Evolutionary conservation across 53 echinoderm and acorn worm species (phyloP).

Genomic region (Arbacia lixula): DNA sequence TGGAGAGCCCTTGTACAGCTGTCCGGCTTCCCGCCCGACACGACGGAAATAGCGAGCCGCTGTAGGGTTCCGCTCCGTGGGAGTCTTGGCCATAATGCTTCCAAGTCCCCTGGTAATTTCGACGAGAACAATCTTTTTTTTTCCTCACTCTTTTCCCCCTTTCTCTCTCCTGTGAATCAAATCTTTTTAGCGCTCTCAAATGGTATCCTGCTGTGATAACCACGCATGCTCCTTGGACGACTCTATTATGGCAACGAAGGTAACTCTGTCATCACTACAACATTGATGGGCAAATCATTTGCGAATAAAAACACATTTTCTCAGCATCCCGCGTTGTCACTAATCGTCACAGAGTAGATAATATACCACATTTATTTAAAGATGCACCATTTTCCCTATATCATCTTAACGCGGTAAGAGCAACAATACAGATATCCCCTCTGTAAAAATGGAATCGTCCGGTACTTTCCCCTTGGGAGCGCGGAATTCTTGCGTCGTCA

Average conservation of each 20-base stretch:
- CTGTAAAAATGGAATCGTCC: slow-evolving; percentile 19
- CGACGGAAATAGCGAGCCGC: slow-evolving; percentile 59
- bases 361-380: too few species aligned
- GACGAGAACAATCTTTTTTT: slow-evolving; percentile 51
- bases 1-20: slow-evolving; percentile 53
- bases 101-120: slow-evolving; percentile 42
- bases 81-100: slow-evolving; percentile 58
- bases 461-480: slow-evolving; percentile 59
- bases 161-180: slow-evolving; percentile 55
- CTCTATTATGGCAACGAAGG: neutral
- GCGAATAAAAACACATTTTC: too few species aligned
- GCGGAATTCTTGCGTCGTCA: slow-evolving; percentile 1
- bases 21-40: slow-evolving; percentile 50
- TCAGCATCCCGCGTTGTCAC: too few species aligned
- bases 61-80: slow-evolving; percentile 56
- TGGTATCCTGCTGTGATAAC: slow-evolving; percentile 59
- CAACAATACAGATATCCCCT: neutral
- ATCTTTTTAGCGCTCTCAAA: slow-evolving; percentile 31
- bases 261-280: too few species aligned
- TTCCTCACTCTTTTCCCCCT: slow-evolving; percentile 8
- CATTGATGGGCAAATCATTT: too few species aligned
- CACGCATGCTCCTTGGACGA: slow-evolving; percentile 58
- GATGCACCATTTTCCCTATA: too few species aligned
- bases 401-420: too few species aligned
- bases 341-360: too few species aligned